Percentiles rank a stretch among this genome's conserved stretches.
These are phyloP conservation scores for Trichonephila inaurata DNA, from an alignment of 1,140 invertebrate genomes.

Conservation along the genomic window DNA sequence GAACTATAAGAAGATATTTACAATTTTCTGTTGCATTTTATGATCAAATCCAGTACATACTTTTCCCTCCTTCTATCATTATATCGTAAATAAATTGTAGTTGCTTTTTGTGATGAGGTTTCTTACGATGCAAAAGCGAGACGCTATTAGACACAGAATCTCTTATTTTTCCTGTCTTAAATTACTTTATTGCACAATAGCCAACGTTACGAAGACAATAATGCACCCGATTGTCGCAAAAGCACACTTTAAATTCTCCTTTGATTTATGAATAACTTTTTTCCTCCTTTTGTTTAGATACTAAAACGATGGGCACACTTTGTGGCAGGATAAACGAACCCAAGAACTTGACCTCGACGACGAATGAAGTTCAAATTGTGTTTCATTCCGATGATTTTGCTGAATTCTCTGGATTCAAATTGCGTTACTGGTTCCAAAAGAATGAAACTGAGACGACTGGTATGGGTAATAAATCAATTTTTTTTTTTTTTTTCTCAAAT, in stretches of 20 bases:
- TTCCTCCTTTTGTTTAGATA: conserved; percentile 31
- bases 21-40: no score
- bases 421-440: conserved; percentile 63
- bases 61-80: no score
- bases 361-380: conserved; percentile 64
- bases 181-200: neutral
- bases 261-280: neutral
- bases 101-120: no score
- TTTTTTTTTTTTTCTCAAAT: no score
- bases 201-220: neutral
- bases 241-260: neutral
- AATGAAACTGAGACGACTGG: conserved; percentile 41
- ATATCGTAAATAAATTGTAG: no score
- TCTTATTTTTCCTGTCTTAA: neutral
- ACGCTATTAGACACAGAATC: neutral
- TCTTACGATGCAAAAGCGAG: no score
- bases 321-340: conserved; percentile 72
- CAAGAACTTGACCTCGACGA: conserved; percentile 73
- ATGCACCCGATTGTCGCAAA: neutral
- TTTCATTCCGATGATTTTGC: conserved; percentile 76
- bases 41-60: no score
- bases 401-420: conserved; percentile 77
- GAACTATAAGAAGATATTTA: no score
- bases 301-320: conserved; percentile 55
- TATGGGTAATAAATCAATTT: no score